A percentile compares a stretch with the other conserved stretches of the same genome.
Evolutionary conservation across 2,888 invertebrate genomes (phyloP).

Genomic region (Napeogenes sylphis): DNA sequence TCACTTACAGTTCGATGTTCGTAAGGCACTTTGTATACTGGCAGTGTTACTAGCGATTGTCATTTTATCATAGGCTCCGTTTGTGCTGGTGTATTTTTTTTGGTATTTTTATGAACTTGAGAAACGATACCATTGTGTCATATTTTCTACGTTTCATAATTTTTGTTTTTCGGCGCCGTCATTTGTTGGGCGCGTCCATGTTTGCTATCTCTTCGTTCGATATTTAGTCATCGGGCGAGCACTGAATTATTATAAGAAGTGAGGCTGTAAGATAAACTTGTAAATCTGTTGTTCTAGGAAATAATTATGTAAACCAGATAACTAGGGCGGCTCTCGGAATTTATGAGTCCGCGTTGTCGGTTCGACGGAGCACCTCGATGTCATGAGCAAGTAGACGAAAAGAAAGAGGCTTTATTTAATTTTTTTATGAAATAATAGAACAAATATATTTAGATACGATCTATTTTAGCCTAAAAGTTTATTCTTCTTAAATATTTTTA

Average conservation of each 20-base stretch:
- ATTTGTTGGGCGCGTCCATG: slow-evolving; percentile 37
- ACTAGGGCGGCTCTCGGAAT: slow-evolving; percentile 40
- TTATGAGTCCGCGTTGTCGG: slow-evolving; percentile 18
- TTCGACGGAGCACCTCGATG: slow-evolving; percentile 40
- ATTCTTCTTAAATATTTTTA: background rate
- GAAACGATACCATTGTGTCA: slow-evolving; percentile 63
- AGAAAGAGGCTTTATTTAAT: slow-evolving; percentile 6
- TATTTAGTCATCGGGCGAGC: slow-evolving; percentile 27
- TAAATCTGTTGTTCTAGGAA: slow-evolving; percentile 34
- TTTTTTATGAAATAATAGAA: background rate
- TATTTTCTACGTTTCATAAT: slow-evolving; percentile 72
- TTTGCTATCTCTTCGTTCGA: slow-evolving; percentile 25
- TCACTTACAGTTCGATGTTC: slow-evolving; percentile 47
- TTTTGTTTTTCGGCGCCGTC: slow-evolving; percentile 34
- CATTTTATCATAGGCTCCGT: slow-evolving; percentile 35
- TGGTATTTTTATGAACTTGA: slow-evolving; percentile 72
- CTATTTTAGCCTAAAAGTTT: background rate
- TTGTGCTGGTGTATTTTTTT: slow-evolving; percentile 60
- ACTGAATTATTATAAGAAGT: slow-evolving; percentile 14
- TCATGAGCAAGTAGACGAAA: slow-evolving; percentile 20
- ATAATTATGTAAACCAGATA: slow-evolving; percentile 46
- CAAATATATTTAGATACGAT: background rate
- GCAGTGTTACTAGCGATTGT: slow-evolving; percentile 47
- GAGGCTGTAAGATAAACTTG: slow-evolving; percentile 22
- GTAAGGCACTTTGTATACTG: slow-evolving; percentile 64